These are phyloP conservation scores for Drosophila triauraria DNA, from an alignment of 1,140 invertebrate genomes.

Conservation along the genomic window DNA sequence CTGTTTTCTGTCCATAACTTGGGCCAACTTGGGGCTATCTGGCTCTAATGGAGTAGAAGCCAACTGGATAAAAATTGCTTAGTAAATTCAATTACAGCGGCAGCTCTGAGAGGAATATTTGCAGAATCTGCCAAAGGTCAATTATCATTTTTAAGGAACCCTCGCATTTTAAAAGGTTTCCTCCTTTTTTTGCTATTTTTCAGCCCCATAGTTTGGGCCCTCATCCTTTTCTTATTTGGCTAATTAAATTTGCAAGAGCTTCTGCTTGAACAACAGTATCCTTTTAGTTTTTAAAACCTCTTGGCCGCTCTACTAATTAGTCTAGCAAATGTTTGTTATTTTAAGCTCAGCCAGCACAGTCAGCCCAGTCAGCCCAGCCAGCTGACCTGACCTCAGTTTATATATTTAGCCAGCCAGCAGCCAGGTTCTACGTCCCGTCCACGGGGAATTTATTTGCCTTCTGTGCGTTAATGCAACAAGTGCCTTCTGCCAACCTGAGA, in stretches of 20 bases:
- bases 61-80: constrained; percentile 14
- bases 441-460: constrained; percentile 35
- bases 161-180: constrained; percentile 8
- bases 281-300: constrained; percentile 52
- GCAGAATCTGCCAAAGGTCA: constrained; percentile 5
- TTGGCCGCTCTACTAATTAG: constrained; percentile 57
- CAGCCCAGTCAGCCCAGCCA: neutral
- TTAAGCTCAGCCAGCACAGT: constrained; percentile 17
- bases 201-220: neutral
- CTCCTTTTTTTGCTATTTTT: neutral
- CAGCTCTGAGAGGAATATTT: constrained; percentile 4
- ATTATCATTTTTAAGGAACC: constrained; percentile 28
- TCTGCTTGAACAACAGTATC: constrained; percentile 42
- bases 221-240: constrained; percentile 4
- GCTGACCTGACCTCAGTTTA: constrained; percentile 24
- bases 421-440: neutral
- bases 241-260: constrained; percentile 67
- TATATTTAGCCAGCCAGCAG: constrained; percentile 8
- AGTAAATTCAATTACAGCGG: constrained; percentile 36
- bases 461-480: constrained; percentile 42
- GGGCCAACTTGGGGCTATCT: constrained; percentile 16
- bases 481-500: constrained; percentile 23
- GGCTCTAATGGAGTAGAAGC: constrained; percentile 29
- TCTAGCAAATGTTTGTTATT: constrained; percentile 39
- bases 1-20: neutral